phyloP scores from a whole-genome alignment of 2,797 vertebrate species.

The Catamblyrhynchus diadema region DNA sequence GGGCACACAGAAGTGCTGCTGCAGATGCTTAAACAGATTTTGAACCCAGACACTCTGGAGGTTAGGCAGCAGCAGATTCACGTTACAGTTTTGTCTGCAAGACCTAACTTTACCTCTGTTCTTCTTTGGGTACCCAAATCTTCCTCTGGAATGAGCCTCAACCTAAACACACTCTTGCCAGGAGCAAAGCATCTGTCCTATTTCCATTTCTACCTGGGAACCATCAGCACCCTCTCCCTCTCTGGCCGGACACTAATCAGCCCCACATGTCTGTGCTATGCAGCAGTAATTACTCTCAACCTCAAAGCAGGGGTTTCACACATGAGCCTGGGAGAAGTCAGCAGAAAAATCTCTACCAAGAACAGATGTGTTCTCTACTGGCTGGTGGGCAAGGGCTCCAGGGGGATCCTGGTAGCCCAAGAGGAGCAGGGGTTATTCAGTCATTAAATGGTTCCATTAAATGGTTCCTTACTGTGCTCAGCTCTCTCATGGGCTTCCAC shows the following conservation, averaged over 20 bases:
- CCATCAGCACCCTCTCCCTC: not conserved
- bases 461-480: not conserved
- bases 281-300: not conserved
- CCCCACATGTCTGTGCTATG: not conserved
- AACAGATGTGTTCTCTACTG: not conserved
- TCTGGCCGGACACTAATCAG: conserved; percentile 8
- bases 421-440: not conserved
- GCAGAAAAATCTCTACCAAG: not conserved
- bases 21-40: not conserved
- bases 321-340: not conserved
- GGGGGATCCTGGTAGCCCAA: not conserved
- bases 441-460: not conserved
- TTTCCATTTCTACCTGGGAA: conserved; percentile 5
- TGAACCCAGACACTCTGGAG: not conserved
- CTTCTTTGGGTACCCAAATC: not conserved
- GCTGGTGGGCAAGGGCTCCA: not conserved
- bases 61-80: not conserved
- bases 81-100: not conserved
- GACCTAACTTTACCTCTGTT: not conserved
- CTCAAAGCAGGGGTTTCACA: not conserved
- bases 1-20: not conserved
- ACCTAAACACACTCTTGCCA: not conserved
- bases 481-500: not conserved
- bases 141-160: not conserved
- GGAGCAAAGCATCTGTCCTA: not conserved